Evolutionary conservation across 2,888 invertebrate species (phyloP).

Genomic region (Prosopocoilus inquinatus): DNA sequence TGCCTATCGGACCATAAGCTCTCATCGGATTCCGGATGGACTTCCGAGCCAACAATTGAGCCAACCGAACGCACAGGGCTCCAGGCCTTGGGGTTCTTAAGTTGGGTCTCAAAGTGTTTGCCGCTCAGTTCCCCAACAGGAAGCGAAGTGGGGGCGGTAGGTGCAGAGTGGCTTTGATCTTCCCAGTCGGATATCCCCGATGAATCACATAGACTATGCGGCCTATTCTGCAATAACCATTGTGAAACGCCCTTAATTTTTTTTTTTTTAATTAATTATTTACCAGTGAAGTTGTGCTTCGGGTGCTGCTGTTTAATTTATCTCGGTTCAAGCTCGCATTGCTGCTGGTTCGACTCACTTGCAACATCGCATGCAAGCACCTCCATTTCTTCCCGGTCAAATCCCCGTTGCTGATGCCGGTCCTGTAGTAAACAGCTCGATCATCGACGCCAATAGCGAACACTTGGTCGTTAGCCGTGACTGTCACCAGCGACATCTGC

Average conservation of each 20-base stretch:
- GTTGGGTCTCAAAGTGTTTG: slow-evolving; percentile 68
- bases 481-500: slow-evolving; percentile 78
- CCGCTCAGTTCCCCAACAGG: slow-evolving; percentile 59
- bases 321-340: slow-evolving; percentile 62
- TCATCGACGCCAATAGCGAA: slow-evolving; percentile 84
- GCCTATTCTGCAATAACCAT: slow-evolving; percentile 48
- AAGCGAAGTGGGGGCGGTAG: slow-evolving; percentile 65
- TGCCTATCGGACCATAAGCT: slow-evolving; percentile 71
- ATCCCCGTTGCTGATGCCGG: slow-evolving; percentile 71
- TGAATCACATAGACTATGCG: slow-evolving; percentile 57
- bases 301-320: slow-evolving; percentile 37
- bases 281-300: slow-evolving; percentile 67
- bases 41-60: slow-evolving; percentile 79
- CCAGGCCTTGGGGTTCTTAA: slow-evolving; percentile 82
- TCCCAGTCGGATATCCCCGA: slow-evolving; percentile 59
- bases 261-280: slow-evolving; percentile 23
- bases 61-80: slow-evolving; percentile 86
- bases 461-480: slow-evolving; percentile 81
- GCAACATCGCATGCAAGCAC: slow-evolving; percentile 74
- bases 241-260: neutral
- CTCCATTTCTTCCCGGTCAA: slow-evolving; percentile 88
- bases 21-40: slow-evolving; percentile 82
- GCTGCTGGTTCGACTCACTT: slow-evolving; percentile 80
- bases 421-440: slow-evolving; percentile 76
- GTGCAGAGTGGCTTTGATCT: slow-evolving; percentile 71